Evolutionary conservation across 2,888 invertebrate species (phyloP).

Genomic region (Hypercompe scribonia): DNA sequence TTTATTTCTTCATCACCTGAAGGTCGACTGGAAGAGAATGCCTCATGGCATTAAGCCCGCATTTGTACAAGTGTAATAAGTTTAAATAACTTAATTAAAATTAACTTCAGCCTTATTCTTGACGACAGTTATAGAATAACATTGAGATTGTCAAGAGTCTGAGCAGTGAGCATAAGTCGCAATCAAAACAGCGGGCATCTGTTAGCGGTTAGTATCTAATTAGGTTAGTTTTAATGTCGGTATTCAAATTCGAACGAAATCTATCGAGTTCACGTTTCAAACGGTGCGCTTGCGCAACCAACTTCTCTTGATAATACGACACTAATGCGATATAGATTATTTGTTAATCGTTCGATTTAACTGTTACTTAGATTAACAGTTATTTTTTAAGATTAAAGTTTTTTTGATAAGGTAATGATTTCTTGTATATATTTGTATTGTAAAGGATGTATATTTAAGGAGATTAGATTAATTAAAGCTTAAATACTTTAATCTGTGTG

Average conservation of each 20-base stretch:
- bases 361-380: conserved; percentile 51
- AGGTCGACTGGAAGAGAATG: too few relatives aligned
- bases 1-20: too few relatives aligned
- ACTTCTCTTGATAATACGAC: conserved; percentile 63
- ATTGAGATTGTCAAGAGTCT: background rate
- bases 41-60: too few relatives aligned
- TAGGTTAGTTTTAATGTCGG: conserved; percentile 3
- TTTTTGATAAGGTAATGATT: conserved; percentile 5
- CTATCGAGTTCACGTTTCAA: conserved; percentile 12
- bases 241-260: conserved; percentile 13
- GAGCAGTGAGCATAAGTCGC: background rate
- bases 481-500: conserved; percentile 11
- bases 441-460: background rate
- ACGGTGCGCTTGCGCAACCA: conserved; percentile 54
- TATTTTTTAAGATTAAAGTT: conserved; percentile 30
- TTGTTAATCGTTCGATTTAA: conserved; percentile 61
- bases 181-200: background rate
- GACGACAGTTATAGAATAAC: background rate
- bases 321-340: conserved; percentile 66
- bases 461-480: background rate
- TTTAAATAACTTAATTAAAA: too few relatives aligned
- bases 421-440: conserved; percentile 1
- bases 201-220: conserved; percentile 9
- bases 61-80: too few relatives aligned
- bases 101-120: background rate